Percentiles rank a stretch among this genome's conserved stretches.
Evolutionary conservation across 2,113 vertebrate genomes (phyloP).

Genomic region (Poicephalus gulielmi): DNA sequence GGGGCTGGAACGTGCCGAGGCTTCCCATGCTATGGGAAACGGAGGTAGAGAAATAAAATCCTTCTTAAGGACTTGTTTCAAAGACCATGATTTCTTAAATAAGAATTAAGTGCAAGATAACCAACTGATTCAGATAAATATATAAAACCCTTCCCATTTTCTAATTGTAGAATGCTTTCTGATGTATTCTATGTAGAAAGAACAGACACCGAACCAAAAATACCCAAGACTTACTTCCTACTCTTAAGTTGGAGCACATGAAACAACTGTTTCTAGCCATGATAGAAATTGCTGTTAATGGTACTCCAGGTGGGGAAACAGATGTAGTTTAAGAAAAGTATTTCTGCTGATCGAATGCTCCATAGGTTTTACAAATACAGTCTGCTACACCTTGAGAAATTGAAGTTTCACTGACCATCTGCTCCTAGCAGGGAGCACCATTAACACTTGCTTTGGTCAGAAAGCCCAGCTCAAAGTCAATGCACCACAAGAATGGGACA

Average conservation of each 20-base stretch:
- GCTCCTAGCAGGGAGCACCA: neutral
- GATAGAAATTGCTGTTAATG: neutral
- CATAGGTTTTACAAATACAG: neutral
- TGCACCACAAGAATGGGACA: fast-evolving
- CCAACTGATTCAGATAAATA: neutral
- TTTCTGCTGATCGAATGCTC: neutral
- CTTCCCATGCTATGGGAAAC: neutral
- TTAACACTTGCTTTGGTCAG: neutral
- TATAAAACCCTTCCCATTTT: neutral
- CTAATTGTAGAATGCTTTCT: neutral
- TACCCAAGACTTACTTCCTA: neutral
- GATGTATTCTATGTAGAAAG: neutral
- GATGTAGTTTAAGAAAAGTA: constrained; percentile 40
- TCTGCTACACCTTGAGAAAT: constrained; percentile 5
- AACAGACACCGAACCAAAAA: neutral
- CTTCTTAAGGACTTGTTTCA: neutral
- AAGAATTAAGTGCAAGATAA: neutral
- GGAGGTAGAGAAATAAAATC: neutral
- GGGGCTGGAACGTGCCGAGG: neutral
- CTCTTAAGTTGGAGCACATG: neutral
- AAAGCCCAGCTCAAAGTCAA: neutral
- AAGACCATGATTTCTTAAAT: neutral
- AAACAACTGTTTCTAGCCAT: neutral
- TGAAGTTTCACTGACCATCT: constrained; percentile 23
- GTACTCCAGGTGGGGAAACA: constrained; percentile 52